Evolutionary conservation across 2,888 invertebrate genomes (phyloP).

Genomic region (Drymonia ruficornis): DNA sequence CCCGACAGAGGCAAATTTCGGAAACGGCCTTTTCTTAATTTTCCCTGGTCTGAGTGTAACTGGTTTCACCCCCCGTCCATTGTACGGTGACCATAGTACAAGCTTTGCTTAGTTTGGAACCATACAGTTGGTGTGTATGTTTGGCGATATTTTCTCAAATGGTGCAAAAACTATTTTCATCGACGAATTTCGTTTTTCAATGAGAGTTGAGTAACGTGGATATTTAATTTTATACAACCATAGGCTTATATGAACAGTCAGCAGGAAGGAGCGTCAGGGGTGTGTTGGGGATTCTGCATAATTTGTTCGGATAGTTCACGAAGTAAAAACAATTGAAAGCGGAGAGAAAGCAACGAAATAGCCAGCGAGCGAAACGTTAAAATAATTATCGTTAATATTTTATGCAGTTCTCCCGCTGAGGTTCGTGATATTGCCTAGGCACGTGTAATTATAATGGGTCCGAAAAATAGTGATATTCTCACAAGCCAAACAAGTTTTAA

Average conservation of each 20-base stretch:
- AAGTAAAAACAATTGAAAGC: slow-evolving; percentile 59
- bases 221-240: slow-evolving; percentile 17
- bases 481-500: slow-evolving; percentile 35
- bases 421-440: slow-evolving; percentile 60
- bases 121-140: too few relatives aligned
- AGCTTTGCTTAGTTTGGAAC: too few relatives aligned
- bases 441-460: slow-evolving; percentile 48
- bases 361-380: slow-evolving; percentile 56
- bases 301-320: slow-evolving; percentile 33
- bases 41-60: too few relatives aligned
- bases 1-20: too few relatives aligned
- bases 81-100: too few relatives aligned
- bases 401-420: slow-evolving; percentile 66
- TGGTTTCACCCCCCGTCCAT: too few relatives aligned
- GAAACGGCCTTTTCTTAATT: too few relatives aligned
- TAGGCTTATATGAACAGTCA: slow-evolving; percentile 14
- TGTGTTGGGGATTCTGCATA: slow-evolving; percentile 22
- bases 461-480: slow-evolving; percentile 31
- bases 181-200: slow-evolving; percentile 7
- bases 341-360: slow-evolving; percentile 44
- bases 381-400: slow-evolving; percentile 77
- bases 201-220: slow-evolving; percentile 17
- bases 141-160: too few relatives aligned
- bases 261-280: slow-evolving; percentile 11
- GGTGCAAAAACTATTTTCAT: background rate